Percentiles rank a stretch among this genome's conserved stretches.
These are phyloP conservation scores for Tiliacea aurago DNA, from an alignment of 2,888 invertebrate species.

Conservation along the genomic window DNA sequence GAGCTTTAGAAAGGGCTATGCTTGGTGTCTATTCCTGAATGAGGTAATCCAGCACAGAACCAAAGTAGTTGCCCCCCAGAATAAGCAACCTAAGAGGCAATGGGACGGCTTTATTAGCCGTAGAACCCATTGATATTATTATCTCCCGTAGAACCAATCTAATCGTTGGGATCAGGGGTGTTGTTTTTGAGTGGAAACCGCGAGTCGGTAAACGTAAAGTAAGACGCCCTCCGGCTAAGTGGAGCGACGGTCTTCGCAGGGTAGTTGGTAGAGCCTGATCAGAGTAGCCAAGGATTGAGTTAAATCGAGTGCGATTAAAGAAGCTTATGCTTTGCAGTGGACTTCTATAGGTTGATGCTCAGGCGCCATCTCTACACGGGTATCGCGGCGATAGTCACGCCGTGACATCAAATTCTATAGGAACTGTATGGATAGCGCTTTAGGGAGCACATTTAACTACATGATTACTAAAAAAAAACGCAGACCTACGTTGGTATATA, in stretches of 20 bases:
- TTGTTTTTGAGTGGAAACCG: not conserved
- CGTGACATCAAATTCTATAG: too few relatives aligned
- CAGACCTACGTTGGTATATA: not conserved
- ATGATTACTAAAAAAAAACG: not conserved
- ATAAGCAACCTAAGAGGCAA: not conserved
- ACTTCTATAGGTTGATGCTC: not conserved
- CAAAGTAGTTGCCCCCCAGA: not conserved
- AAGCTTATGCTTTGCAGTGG: not conserved
- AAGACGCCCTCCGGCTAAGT: not conserved
- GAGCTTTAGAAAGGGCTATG: not conserved
- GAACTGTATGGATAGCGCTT: too few relatives aligned
- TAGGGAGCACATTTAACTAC: not conserved
- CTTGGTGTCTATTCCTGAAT: not conserved
- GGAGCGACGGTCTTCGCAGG: not conserved
- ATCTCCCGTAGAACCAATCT: not conserved
- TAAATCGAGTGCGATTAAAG: not conserved
- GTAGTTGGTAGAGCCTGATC: not conserved
- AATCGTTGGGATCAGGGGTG: not conserved
- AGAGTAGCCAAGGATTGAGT: not conserved
- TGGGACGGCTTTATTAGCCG: too few relatives aligned
- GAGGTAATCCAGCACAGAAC: not conserved
- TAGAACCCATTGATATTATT: not conserved
- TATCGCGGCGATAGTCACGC: too few relatives aligned
- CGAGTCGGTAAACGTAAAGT: not conserved
- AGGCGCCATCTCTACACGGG: too few relatives aligned